A percentile compares a stretch with the other conserved stretches of the same genome.
Conservation (phyloP, 1,140 invertebrate species). For the Neomicropteryx cornuta region DNA sequence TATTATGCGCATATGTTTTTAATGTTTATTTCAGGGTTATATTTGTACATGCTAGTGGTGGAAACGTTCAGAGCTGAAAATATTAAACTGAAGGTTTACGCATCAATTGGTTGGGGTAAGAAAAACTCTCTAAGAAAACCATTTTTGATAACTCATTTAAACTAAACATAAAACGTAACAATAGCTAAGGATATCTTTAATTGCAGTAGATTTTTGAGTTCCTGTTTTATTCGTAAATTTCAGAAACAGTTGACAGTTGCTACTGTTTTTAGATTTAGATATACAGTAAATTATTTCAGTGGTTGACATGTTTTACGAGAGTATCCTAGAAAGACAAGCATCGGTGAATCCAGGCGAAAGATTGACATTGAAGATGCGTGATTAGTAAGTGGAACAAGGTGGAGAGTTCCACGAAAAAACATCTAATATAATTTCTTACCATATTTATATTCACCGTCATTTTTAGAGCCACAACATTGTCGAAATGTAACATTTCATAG, state of each 20-base stretch:
- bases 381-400: no score
- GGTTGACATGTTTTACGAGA: background rate
- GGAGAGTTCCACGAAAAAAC: no score
- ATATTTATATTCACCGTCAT: no score
- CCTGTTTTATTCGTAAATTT: background rate
- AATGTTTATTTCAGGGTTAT: slow-evolving; percentile 60
- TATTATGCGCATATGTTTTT: background rate
- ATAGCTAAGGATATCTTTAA: no score
- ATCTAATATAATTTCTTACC: no score
- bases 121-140: slow-evolving; percentile 12
- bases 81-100: slow-evolving; percentile 75
- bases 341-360: no score
- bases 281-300: background rate
- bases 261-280: background rate
- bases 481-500: no score
- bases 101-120: slow-evolving; percentile 90
- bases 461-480: no score
- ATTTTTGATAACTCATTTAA: background rate
- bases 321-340: no score
- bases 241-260: background rate
- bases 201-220: background rate
- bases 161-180: background rate
- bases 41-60: slow-evolving; percentile 87
- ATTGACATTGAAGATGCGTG: no score
- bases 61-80: slow-evolving; percentile 86